Base-by-base conservation (phyloP, 1,140 invertebrate genomes). In the Hestina assimilis region DNA sequence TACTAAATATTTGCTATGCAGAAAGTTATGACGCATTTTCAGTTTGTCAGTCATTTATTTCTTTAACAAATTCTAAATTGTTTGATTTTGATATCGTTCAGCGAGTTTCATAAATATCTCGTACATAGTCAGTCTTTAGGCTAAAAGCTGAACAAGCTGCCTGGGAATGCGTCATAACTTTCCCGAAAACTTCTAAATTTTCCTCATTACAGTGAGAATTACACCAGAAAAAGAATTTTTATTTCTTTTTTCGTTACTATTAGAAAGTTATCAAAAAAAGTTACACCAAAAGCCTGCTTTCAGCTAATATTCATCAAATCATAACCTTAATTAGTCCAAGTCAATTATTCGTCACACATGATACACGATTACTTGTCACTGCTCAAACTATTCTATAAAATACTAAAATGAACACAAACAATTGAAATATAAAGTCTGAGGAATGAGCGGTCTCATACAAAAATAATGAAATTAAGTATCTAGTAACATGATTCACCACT, bases 401-500 rank as follows among this genome's bases (percentile, higher is more conserved):
- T 52, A 41, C 15, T 41, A 11, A 14, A 58, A 43, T 50, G 38
- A 58, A 58, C 55, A 58, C 55, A 41, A 38, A 28, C 17, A 50
- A 19, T 29, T 40, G 9, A 24, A 11, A 31, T 35, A 38, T 24
- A 43, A 26, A 43, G 40, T 43, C 31, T 43, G 43, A 41, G 41
- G 40, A 31, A 43, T 45, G 29, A 58, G 50, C 29, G 17, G 8
- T 5, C 14, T 14, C 12, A 17, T 48, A 41, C 14, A 28, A 35
- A 52, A 11, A 28, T n/a, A 41, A 12, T 26, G 8, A 55, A 28
- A 62, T 71, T 75, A 74, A 69, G 69, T 69, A 69, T 62, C 60
- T 74, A 82, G 50, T 80, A 83, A 4, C 78, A 40, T 1, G 69
- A 47, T 33, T 84, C 82, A 0, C 84, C 84, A 42, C 82, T 83